Base-by-base conservation (phyloP, 2,888 invertebrate species). In the Apomyelois bistriatella region DNA sequence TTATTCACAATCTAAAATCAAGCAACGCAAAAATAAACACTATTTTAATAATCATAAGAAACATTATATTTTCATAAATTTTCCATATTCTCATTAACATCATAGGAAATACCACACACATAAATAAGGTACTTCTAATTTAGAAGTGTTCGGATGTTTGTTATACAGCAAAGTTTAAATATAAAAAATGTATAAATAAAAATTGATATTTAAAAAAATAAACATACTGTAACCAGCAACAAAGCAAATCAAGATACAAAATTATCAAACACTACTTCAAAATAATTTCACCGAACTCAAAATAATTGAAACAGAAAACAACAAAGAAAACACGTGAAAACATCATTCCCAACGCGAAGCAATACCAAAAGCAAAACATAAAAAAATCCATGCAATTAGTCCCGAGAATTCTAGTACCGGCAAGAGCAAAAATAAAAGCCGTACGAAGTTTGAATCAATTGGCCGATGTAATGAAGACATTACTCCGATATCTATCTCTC, bases 401-500 rank as follows among this genome's bases (percentile, higher is more conserved):
- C 42, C 12, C 42, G 15, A 40, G 22, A 37, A 43, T 54, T 32
- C 46, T 40, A 47, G 50, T 47, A 37, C 55, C 50, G 40, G 57
- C 53, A 55, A 53, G 49, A 40, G 49, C 49, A 50, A 50, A 50
- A 50, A 48, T 38, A 48, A 49, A 30, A 42, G 42, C 48, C 53
- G 52, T 53, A 53, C 60, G 61, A 64, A 64, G 64, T 71, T 53
- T 58, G 70, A 85, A 82, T 85, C 83, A 85, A 85, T 84, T 80
- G 81, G 65, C 70, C 67, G 70, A 57, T 62, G 72, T 83, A 82
- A 85, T 85, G 81, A 87, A 86, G 86, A 82, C 85, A 85, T 87
- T 83, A 83, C 60, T 61, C 56, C 62, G 71, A 76, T 79, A 76
- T 76, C 73, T 70, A 77, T 82, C 75, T 68, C 70, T 52, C 61